phyloP scores from a whole-genome alignment of 2,113 vertebrate species.

The Cyprinodon variegatus region DNA sequence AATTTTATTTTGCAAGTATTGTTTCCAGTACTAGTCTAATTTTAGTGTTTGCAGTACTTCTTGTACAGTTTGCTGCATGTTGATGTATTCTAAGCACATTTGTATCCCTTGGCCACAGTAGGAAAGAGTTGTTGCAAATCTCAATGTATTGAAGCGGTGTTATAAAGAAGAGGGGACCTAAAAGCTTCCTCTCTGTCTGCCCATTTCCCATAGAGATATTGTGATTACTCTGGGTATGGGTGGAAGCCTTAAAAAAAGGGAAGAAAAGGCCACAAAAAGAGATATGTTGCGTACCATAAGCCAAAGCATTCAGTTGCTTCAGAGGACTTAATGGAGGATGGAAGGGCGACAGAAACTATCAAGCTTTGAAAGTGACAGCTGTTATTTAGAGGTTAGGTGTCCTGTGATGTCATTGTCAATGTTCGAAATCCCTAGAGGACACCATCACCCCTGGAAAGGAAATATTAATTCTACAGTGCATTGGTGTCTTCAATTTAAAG shows the following conservation, averaged over 20 bases:
- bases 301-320: neutral
- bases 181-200: neutral
- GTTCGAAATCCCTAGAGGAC: neutral
- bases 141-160: no score
- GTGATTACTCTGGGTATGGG: neutral
- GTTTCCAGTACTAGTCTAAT: no score
- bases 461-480: neutral
- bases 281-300: neutral
- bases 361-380: slow-evolving; percentile 12
- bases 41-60: no score
- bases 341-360: slow-evolving; percentile 2
- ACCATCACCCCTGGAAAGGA: neutral
- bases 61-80: no score
- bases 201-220: neutral
- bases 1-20: no score
- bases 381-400: neutral
- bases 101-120: no score
- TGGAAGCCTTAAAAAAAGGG: no score
- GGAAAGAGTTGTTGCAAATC: no score
- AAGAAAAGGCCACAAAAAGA: neutral
- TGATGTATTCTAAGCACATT: no score
- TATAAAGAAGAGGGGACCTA: no score
- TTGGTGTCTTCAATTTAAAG: slow-evolving; percentile 20
- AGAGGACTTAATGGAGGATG: slow-evolving; percentile 1
- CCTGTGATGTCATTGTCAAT: neutral